Evolutionary conservation across 2,797 vertebrate genomes (phyloP).

Genomic region (Oryzias dopingdopingensis): DNA sequence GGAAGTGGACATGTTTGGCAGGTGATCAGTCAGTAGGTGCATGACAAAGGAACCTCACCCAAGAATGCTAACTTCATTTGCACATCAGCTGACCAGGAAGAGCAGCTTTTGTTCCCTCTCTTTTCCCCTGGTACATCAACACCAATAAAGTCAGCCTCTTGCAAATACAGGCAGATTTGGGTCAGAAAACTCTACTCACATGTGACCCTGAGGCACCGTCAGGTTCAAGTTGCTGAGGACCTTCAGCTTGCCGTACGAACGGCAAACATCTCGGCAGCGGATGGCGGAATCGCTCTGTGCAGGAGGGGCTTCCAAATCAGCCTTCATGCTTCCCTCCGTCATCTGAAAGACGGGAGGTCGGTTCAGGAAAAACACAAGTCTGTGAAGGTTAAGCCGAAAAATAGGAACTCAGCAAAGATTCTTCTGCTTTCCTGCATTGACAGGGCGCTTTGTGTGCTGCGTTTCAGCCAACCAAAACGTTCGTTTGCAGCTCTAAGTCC

Average conservation of each 20-base stretch:
- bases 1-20: constrained; percentile 9
- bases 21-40: constrained; percentile 7
- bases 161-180: not conserved
- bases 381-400: not conserved
- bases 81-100: constrained; percentile 10
- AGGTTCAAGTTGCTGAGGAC: constrained; percentile 78
- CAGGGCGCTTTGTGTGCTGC: too few species aligned
- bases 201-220: constrained; percentile 79
- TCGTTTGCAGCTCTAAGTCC: too few species aligned
- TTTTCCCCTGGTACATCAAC: too few species aligned
- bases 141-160: not conserved
- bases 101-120: not conserved
- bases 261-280: constrained; percentile 74
- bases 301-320: constrained; percentile 64
- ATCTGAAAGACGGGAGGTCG: constrained; percentile 31
- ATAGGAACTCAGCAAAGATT: too few species aligned
- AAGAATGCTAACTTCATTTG: constrained; percentile 6
- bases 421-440: too few species aligned
- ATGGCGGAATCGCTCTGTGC: constrained; percentile 58
- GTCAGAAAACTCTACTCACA: constrained; percentile 64
- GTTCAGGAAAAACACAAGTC: not conserved
- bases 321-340: constrained; percentile 58
- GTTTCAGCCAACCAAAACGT: too few species aligned
- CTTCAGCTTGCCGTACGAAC: constrained; percentile 78
- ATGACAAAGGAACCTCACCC: constrained; percentile 10